Evolutionary conservation across 2,113 vertebrate species (phyloP).

Genomic region (Cryptotis parvus): DNA sequence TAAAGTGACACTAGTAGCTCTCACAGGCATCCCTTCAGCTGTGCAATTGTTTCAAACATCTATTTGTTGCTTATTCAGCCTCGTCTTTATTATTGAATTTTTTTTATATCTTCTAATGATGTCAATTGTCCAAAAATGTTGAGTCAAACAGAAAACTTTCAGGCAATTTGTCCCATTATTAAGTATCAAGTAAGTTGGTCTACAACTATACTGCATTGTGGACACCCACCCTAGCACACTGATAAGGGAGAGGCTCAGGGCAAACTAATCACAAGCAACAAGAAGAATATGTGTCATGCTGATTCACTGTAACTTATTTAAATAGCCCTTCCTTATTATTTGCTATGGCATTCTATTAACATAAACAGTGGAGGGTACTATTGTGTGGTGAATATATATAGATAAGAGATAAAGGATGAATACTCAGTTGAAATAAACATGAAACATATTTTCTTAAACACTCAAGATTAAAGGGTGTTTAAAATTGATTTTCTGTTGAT

Average conservation of each 20-base stretch:
- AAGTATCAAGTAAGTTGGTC: too few species aligned
- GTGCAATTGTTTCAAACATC: background rate
- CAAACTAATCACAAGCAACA: background rate
- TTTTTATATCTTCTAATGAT: background rate
- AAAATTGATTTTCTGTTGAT: slow-evolving; percentile 14
- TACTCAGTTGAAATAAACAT: background rate
- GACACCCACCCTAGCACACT: too few species aligned
- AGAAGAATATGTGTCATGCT: background rate
- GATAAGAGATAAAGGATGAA: background rate
- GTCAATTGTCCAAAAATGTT: slow-evolving; percentile 7
- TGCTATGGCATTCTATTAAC: background rate
- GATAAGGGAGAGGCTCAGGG: background rate
- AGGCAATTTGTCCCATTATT: background rate
- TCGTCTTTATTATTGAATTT: slow-evolving; percentile 26
- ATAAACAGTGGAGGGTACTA: background rate
- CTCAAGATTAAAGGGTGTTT: too few species aligned
- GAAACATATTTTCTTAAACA: too few species aligned
- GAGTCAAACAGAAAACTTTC: background rate
- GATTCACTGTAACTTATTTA: background rate
- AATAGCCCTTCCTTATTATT: background rate
- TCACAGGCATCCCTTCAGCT: background rate
- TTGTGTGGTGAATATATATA: background rate
- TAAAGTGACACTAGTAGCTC: background rate
- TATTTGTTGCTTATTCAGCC: background rate
- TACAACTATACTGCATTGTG: background rate